These are phyloP conservation scores for Gonatopus flavifemur DNA, from an alignment of 1,140 invertebrate genomes.

Conservation along the genomic window DNA sequence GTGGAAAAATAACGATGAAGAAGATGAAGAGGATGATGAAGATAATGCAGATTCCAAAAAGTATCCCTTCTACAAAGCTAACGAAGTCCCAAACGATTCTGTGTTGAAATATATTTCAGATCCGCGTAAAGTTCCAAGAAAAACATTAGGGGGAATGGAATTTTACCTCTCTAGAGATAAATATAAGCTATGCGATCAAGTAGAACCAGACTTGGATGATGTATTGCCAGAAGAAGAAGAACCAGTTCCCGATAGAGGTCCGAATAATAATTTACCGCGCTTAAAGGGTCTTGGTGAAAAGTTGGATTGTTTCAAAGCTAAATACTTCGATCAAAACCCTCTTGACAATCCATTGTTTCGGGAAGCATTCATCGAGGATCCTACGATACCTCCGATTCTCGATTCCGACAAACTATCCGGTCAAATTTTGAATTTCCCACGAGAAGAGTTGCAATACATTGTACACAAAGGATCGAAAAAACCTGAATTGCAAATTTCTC, in stretches of 20 bases:
- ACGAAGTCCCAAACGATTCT: conserved; percentile 36
- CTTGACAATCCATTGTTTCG: conserved; percentile 74
- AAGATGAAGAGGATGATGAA: conserved; percentile 12
- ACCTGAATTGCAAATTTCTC: conserved; percentile 27
- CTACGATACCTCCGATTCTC: conserved; percentile 35
- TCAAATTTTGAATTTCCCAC: conserved; percentile 33
- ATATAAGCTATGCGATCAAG: conserved; percentile 51
- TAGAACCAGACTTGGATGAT: conserved; percentile 40
- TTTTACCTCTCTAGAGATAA: conserved; percentile 59
- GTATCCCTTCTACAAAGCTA: conserved; percentile 55
- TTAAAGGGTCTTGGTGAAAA: conserved; percentile 66
- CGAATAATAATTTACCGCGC: conserved; percentile 43
- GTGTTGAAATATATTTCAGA: conserved; percentile 55
- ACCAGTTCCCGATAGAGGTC: conserved; percentile 36
- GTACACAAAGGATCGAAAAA: conserved; percentile 30
- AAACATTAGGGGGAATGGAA: conserved; percentile 59
- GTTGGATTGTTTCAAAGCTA: conserved; percentile 73
- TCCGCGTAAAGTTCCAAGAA: conserved; percentile 52
- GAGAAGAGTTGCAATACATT: conserved; percentile 29
- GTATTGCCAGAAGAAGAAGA: conserved; percentile 47
- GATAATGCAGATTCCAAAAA: conserved; percentile 41
- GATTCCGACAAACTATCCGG: conserved; percentile 33
- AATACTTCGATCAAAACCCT: conserved; percentile 73
- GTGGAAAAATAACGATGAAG: conserved; percentile 12
- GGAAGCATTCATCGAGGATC: conserved; percentile 54